Evolutionary conservation across 2,797 vertebrate genomes (phyloP).

Genomic region (Tapirus indicus): DNA sequence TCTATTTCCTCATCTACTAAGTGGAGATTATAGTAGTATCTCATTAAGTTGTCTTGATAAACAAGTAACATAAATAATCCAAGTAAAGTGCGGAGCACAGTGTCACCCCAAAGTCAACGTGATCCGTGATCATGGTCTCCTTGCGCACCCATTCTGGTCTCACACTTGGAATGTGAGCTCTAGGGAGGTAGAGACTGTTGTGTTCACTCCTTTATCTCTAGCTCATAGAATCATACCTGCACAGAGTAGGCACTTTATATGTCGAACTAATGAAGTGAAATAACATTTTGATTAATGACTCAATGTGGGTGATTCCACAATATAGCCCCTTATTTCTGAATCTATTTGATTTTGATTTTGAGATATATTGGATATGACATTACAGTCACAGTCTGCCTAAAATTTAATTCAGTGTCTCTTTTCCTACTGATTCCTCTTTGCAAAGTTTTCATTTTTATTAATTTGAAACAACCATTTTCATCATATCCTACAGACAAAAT

Average conservation of each 20-base stretch:
- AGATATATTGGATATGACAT: neutral
- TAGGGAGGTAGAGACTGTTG: neutral
- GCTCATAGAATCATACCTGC: neutral
- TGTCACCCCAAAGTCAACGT: neutral
- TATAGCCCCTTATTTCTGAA: neutral
- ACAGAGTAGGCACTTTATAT: neutral
- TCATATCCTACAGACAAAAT: neutral
- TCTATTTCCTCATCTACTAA: neutral
- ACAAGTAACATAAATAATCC: neutral
- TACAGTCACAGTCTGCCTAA: neutral
- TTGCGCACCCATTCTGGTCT: neutral
- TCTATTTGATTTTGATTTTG: conserved; percentile 10
- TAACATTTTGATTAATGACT: neutral
- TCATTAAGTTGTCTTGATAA: neutral
- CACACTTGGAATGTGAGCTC: neutral
- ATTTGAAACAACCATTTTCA: conserved; percentile 1
- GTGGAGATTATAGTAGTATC: neutral
- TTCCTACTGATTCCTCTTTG: neutral
- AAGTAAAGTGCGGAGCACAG: neutral
- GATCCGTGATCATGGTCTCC: neutral
- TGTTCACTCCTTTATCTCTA: neutral
- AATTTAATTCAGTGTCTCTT: conserved; percentile 16
- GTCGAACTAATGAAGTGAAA: neutral
- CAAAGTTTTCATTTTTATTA: conserved; percentile 9
- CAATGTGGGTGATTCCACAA: neutral